Base-by-base conservation (phyloP, 2,888 invertebrate genomes). In the Erebia aethiops region DNA sequence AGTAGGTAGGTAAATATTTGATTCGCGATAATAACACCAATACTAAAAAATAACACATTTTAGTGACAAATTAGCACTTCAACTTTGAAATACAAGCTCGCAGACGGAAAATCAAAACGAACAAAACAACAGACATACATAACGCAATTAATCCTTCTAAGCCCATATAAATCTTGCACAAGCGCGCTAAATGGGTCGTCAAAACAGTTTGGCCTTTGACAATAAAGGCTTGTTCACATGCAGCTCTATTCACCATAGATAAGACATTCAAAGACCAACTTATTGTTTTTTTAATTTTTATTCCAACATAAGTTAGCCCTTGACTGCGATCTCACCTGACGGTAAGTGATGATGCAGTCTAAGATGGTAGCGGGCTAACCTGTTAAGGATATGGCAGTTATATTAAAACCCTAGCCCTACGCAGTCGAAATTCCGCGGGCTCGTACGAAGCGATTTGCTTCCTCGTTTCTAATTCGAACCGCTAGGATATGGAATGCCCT, bases 201-300 rank as follows among this genome's bases (percentile, higher is more conserved):
- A 72, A 72, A 74, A 68, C 70, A 71, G 68, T 69, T 72, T 76
- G 75, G 74, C 76, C 75, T 77, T 74, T 77, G 73, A 71, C 70
- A 67, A 74, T 69, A 64, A 61, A 14, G 18, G 60, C 41, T 51
- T 52, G 63, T 46, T 67, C 49, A 69, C 18, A 69, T 41, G n/a
- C 51, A 41, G 58, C 46, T 61, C 46, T 18, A 26, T 46, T 64
- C 35, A 66, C 46, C 11, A n/a, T 3, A 26, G 60, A 71, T 62
- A 54, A 65, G 58, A 52, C 60, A 43, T 60, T 21, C 67, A 2
- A 41, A 16, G 51, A 9, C 13, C 2, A n/a, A 51, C n/a, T 35
- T 35, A 35, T 35, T 26, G 26, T 26, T 26, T 26, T 26, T 26
- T 26, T 26, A 3, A 3, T 3, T 26, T 26, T 0, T 4, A 26